Evolutionary conservation across 1,140 invertebrate genomes (phyloP), one percentile per base, ranked within the genome.

Genomic region (Platorchestia sp.): DNA sequence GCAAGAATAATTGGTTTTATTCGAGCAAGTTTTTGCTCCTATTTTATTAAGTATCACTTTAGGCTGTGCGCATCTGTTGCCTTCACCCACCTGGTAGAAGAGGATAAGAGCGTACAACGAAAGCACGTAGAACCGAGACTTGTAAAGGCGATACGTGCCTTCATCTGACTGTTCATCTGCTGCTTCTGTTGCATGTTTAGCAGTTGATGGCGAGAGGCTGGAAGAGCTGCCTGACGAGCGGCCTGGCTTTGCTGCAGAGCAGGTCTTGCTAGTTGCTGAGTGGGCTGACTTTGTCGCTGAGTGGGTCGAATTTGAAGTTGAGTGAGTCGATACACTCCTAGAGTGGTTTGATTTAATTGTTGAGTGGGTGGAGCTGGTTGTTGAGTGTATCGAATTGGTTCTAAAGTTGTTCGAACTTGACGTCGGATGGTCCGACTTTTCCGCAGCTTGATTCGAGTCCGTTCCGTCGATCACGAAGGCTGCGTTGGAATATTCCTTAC

Each of bases 91-190:
- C 45, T 93, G 91, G 40, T 93, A 93, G 45, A 93, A 47, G 43
- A 93, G 36, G 19, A 93, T 40, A 6, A 93, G 40, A 36, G 91
- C 6, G 91, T 41, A 93, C 41, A 93, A 6, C 36, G 40, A 0
- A 10, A 93, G 91, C 45, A 93, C 91, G 40, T 93, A 93, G 91
- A 47, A 93, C 43, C 91, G 91, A 0, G 91, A 93, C 44, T 93
- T 93, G 91, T 93, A 93, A 0, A 93, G 43, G 91, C 87, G 87
- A 27, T 89, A 89, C 5, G 41, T 3, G 87, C 59, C 59, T 36
- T 75, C 10, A 10, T 75, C 59, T 3, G 14, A 10, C 27, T 14
- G 10, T 36, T 75, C 59, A 10, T 51, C 47, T 51, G 7, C 47
- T 10, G 47, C 47, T 10, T 51, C 47, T 51, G 6, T 19, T 51